Conservation (phyloP, 1,140 invertebrate species). For the Nautilus pompilius region DNA sequence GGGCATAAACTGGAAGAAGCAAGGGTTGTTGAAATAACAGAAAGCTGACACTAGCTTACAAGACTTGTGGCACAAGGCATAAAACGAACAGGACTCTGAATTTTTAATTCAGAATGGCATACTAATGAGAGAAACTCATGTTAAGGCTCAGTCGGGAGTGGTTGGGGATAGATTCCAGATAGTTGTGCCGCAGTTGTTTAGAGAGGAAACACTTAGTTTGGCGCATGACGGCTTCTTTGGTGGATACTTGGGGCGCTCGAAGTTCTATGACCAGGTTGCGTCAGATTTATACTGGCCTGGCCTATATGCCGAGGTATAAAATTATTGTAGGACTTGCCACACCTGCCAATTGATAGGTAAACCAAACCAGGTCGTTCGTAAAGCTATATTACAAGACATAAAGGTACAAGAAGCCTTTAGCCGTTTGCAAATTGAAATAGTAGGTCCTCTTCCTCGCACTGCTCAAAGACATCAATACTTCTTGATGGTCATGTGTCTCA, state of each 20-base stretch:
- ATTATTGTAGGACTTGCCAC: slow-evolving; percentile 14
- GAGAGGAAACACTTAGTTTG: background rate
- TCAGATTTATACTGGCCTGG: background rate
- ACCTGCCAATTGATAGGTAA: slow-evolving; percentile 17
- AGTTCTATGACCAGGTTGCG: background rate
- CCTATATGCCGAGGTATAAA: background rate
- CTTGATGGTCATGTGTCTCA: slow-evolving; percentile 20
- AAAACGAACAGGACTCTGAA: background rate
- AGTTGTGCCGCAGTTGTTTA: background rate
- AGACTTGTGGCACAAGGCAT: background rate
- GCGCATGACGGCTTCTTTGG: background rate
- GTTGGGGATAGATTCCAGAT: background rate
- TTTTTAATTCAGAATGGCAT: background rate
- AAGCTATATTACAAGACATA: slow-evolving; percentile 6
- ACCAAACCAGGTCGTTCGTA: slow-evolving; percentile 11
- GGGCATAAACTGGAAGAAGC: background rate
- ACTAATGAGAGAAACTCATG: background rate
- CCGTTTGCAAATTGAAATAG: slow-evolving; percentile 18
- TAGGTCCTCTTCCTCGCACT: slow-evolving; percentile 20
- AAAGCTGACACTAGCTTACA: background rate
- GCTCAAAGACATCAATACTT: slow-evolving; percentile 16
- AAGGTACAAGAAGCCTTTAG: slow-evolving; percentile 15
- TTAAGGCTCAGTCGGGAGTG: background rate
- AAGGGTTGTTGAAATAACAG: background rate
- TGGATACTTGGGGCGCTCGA: background rate